A percentile compares a stretch with the other conserved stretches of the same genome.
Evolutionary conservation across 2,113 vertebrate genomes (phyloP).

Genomic region (Pluvianellus socialis): DNA sequence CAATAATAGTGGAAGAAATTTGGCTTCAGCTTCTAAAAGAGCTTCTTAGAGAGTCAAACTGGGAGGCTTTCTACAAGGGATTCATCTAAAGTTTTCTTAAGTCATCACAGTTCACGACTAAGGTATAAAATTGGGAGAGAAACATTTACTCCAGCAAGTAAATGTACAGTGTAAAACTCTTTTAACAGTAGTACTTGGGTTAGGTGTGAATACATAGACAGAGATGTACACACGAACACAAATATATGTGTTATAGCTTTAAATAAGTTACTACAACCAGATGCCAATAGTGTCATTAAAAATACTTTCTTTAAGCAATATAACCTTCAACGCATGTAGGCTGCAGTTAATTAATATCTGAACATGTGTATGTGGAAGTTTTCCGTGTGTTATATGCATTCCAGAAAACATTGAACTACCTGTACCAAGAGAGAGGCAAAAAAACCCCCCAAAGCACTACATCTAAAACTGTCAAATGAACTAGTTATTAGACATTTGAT

Average conservation of each 20-base stretch:
- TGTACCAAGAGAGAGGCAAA: neutral
- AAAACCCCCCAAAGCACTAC: rapidly evolving
- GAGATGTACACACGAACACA: neutral
- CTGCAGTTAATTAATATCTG: neutral
- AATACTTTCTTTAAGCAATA: neutral
- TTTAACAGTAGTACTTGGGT: neutral
- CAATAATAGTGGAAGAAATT: neutral
- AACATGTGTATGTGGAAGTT: neutral
- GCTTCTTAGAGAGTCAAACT: neutral
- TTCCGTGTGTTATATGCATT: neutral
- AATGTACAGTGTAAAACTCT: neutral
- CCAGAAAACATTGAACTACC: neutral
- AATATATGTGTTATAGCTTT: neutral
- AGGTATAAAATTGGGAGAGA: neutral
- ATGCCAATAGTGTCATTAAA: neutral
- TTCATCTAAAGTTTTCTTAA: neutral
- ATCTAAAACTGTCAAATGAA: neutral
- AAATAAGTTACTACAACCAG: neutral
- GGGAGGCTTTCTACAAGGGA: neutral
- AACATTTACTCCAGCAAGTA: neutral
- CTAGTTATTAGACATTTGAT: neutral
- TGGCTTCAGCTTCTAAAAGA: neutral
- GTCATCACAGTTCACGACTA: neutral
- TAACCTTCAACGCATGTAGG: neutral
- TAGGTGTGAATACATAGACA: neutral